Evolutionary conservation across 2,797 vertebrate species (phyloP), one percentile per base, ranked within the genome.

Genomic region (Pipistrellus kuhlii): DNA sequence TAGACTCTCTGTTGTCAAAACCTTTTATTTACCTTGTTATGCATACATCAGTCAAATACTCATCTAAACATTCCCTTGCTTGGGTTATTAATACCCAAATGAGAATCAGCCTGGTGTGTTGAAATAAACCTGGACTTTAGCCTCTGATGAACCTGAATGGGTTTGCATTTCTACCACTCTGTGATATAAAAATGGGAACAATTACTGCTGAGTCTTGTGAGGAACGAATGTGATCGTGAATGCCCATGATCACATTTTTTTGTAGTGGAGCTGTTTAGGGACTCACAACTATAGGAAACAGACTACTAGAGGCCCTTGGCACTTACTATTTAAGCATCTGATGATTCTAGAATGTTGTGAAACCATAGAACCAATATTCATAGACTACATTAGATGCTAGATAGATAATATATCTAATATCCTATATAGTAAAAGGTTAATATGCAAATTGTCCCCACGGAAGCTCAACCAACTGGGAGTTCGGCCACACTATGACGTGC

Each of bases 261-360:
- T 71, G 21, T 53, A 83, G 10, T 76, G 64, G 35, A 83, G 17
- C 77, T 76, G 30, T 83, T 76, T 91, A 38, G 83, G 71, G n/a
- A 78, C 17, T 78, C 48, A 77, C 41, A 72, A 7, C 12, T 77
- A n/a, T 87, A 83, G 77, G 44, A 76, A 84, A 72, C 46, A 48
- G 62, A 18, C 41, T 72, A n/a, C 41, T 62, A 62, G 68, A 81
- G n/a, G 59, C 35, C 48, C 25, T 82, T 85, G 66, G 55, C 38
- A 41, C n/a, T 72, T 66, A 64, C 57, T 76, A 32, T 57, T 75
- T 78, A 53, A 71, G 30, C 71, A 53, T 48, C 44, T 82, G 77
- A 69, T 57, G 64, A 83, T 48, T 93, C n/a, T 90, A 83, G 53
- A 95, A 83, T 77, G 82, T 82, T 90, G 68, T 35, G 32, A 82